Evolutionary conservation across 2,888 invertebrate species (phyloP).

Genomic region (Drosophila cyrtoloma): DNA sequence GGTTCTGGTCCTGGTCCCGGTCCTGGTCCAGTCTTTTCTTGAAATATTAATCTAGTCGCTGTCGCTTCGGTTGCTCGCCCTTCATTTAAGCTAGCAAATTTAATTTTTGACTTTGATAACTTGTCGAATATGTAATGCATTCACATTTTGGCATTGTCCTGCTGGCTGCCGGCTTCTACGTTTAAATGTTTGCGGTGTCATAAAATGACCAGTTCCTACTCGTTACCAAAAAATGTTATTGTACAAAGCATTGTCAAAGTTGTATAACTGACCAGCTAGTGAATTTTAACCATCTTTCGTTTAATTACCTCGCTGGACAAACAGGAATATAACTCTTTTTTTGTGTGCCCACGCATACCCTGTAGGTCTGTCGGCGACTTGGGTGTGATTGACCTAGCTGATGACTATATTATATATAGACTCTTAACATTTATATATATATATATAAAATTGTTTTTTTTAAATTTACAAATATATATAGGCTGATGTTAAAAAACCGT

Average conservation of each 20-base stretch:
- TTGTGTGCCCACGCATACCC: neutral
- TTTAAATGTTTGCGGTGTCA: conserved; percentile 41
- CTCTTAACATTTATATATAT: neutral
- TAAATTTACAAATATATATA: neutral
- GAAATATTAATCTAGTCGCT: conserved; percentile 35
- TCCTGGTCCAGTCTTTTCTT: neutral
- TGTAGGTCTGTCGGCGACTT: neutral
- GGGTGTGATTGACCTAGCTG: neutral
- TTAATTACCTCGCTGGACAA: conserved; percentile 66
- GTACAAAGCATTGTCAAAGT: conserved; percentile 52
- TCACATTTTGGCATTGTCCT: neutral
- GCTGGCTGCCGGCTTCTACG: conserved; percentile 9
- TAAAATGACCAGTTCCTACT: conserved; percentile 35
- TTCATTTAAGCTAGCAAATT: conserved; percentile 34
- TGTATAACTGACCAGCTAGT: conserved; percentile 53
- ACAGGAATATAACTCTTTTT: neutral
- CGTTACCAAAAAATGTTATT: neutral
- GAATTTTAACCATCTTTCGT: conserved; percentile 57
- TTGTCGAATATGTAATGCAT: conserved; percentile 46
- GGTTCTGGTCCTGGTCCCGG: neutral
- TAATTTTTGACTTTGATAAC: conserved; percentile 57
- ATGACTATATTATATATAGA: neutral
- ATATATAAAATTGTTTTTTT: neutral
- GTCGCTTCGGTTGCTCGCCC: conserved; percentile 1
- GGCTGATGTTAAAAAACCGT: neutral